Percentiles rank a stretch among this genome's conserved stretches.
Evolutionary conservation across 2,888 invertebrate species (phyloP).

Genomic region (Bombylius major): DNA sequence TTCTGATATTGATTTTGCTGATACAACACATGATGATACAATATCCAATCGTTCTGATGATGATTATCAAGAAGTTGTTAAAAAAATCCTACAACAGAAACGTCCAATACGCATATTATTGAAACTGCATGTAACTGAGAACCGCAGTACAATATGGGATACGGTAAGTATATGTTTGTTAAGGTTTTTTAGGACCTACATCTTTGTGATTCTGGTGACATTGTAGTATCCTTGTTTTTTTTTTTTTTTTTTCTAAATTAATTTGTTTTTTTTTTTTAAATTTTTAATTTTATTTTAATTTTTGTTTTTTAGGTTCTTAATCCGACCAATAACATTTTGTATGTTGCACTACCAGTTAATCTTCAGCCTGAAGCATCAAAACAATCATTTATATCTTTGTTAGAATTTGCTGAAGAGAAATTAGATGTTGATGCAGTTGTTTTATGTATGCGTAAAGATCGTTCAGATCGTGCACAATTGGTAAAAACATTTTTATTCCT

Average conservation of each 20-base stretch:
- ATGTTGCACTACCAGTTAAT: slow-evolving; percentile 77
- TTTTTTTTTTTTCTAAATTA: not conserved
- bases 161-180: slow-evolving; percentile 44
- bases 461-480: slow-evolving; percentile 71
- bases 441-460: slow-evolving; percentile 68
- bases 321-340: slow-evolving; percentile 55
- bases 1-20: slow-evolving; percentile 30
- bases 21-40: slow-evolving; percentile 26
- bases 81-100: slow-evolving; percentile 53
- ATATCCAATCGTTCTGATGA: slow-evolving; percentile 33
- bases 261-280: not conserved
- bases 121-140: slow-evolving; percentile 65
- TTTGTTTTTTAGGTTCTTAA: slow-evolving; percentile 25
- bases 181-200: no score
- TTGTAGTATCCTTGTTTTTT: not conserved
- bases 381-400: slow-evolving; percentile 83
- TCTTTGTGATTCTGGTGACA: no score
- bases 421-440: slow-evolving; percentile 68
- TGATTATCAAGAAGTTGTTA: slow-evolving; percentile 41
- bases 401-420: slow-evolving; percentile 93
- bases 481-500: slow-evolving; percentile 95
- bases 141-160: slow-evolving; percentile 71
- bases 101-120: slow-evolving; percentile 60
- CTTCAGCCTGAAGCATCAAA: slow-evolving; percentile 85
- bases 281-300: not conserved